A percentile compares a stretch with the other conserved stretches of the same genome.
These are phyloP conservation scores for Meta bourneti DNA, from an alignment of 2,888 invertebrate species.

Conservation along the genomic window DNA sequence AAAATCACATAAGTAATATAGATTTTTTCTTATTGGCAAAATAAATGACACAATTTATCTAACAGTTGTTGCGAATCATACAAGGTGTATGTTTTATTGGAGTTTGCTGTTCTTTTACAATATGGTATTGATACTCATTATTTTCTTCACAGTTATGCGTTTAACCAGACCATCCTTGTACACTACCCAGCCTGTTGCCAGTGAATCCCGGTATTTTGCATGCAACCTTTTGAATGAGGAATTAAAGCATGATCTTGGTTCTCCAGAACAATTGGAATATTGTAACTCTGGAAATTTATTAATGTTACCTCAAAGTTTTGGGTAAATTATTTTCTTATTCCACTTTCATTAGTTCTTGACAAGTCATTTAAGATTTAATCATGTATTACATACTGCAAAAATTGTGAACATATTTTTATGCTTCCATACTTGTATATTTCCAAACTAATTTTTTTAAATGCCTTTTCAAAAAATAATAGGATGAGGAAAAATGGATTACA, in stretches of 20 bases:
- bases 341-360: too few species aligned
- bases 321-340: conserved; percentile 82
- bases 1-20: too few species aligned
- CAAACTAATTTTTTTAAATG: background rate
- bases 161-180: conserved; percentile 75
- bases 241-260: conserved; percentile 90
- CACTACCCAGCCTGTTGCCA: conserved; percentile 82
- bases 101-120: too few species aligned
- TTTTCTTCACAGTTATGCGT: conserved; percentile 72
- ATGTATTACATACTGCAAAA: background rate
- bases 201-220: conserved; percentile 91
- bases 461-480: background rate
- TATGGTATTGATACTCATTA: too few species aligned
- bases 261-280: conserved; percentile 90
- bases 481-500: too few species aligned
- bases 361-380: too few species aligned
- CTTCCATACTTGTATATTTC: background rate
- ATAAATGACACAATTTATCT: too few species aligned
- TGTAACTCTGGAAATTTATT: conserved; percentile 93
- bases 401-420: background rate
- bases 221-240: conserved; percentile 89
- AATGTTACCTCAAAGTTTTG: conserved; percentile 96
- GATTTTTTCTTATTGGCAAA: too few species aligned
- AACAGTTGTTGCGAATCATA: too few species aligned
- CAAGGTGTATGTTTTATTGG: too few species aligned